Base-by-base conservation (phyloP, 2,888 invertebrate genomes). In the Holacanthella duospinosa region DNA sequence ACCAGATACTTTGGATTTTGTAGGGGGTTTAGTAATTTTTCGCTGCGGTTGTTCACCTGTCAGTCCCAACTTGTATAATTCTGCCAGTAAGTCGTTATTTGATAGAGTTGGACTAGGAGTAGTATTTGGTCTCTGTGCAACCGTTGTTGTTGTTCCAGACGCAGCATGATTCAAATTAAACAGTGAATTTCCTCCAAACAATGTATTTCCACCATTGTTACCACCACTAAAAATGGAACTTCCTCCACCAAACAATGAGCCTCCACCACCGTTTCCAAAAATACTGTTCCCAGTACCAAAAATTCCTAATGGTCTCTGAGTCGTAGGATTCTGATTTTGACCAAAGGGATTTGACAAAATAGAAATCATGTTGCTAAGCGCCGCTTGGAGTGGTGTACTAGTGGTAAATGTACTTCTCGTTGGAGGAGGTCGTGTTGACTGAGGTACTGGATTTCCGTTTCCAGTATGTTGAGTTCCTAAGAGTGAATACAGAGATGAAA, bases 291-390 rank as follows among this genome's bases (percentile, higher is more conserved):
- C 28, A 21, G 9, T 53, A 12, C 57, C 57, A 21, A 48, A 48
- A n/a, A 48, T 9, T 9, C 48, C 21, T n/a, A 21, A n/a, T n/a
- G 48, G 48, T n/a, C n/a, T 9, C 21, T 9, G 48, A 4, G 6
- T 9, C 4, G 48, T 9, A 21, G 19, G 48, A 21, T 48, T 48
- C n/a, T 9, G 21, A 9, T 21, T 21, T 48, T 48, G 48, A 48
- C 21, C 21, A 24, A 57, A 57, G 4, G 57, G 57, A 29, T 57
- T 57, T 12, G 57, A 28, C 9, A 57, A 21, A n/a, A 57, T 29
- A 6, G 27, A 28, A 19, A 57, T 3, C 57, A 57, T 57, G 36
- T 57, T 57, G 57, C 36, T 57, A 2, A 57, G 36, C 12, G 57
- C 57, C 3, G 27, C 19, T 29, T 57, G 57, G 19, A 57, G 29